These are phyloP conservation scores for Columba livia DNA, from an alignment of 2,113 vertebrate species.

Conservation along the genomic window DNA sequence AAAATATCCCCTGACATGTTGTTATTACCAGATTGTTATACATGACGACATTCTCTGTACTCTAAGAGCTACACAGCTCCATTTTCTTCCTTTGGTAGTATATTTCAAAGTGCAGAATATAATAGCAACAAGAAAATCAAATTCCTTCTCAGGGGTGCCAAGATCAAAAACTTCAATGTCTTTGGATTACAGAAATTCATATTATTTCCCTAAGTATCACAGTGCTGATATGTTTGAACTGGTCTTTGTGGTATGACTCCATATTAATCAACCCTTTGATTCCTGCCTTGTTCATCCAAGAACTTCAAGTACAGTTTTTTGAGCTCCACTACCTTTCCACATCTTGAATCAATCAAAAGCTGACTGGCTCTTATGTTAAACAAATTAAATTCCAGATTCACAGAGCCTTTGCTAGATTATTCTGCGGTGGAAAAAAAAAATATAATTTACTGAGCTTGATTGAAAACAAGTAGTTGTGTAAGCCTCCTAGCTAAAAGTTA, in stretches of 20 bases:
- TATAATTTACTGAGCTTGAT: neutral
- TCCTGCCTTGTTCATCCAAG: conserved; percentile 59
- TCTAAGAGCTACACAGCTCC: neutral
- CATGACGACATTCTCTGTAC: neutral
- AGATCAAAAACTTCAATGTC: neutral
- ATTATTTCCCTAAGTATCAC: neutral
- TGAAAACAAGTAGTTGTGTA: neutral
- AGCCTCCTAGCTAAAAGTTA: neutral
- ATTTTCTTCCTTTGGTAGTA: neutral
- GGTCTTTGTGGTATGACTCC: neutral
- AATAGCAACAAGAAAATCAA: neutral
- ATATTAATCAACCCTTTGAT: conserved; percentile 35
- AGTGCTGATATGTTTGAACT: neutral
- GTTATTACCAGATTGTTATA: neutral
- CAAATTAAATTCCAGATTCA: conserved; percentile 56
- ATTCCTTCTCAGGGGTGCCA: neutral
- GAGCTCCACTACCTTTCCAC: conserved; percentile 19
- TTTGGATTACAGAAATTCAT: neutral
- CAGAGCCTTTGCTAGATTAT: neutral
- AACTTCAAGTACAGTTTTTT: neutral
- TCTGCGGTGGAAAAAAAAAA: neutral
- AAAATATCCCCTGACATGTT: neutral
- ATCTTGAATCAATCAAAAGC: conserved; percentile 51
- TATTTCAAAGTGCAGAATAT: neutral
- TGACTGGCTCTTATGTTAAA: conserved; percentile 27